phyloP scores from a whole-genome alignment of 2,113 vertebrate genomes.

The Eptatretus burgeri region DNA sequence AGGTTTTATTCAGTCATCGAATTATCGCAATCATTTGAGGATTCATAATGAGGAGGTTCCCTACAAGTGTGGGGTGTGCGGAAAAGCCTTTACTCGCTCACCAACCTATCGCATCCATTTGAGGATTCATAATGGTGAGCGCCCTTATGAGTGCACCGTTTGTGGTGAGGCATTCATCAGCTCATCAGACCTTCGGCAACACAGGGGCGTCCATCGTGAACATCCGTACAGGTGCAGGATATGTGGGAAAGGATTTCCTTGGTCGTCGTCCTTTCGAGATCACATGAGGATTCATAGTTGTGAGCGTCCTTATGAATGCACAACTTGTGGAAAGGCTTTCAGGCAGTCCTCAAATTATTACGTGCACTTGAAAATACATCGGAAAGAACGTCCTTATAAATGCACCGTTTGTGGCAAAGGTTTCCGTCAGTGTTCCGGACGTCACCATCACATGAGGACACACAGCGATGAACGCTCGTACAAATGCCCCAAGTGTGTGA shows the following conservation, averaged over 20 bases:
- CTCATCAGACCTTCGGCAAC: not conserved
- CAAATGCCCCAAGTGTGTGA: no score
- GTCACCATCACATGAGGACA: no score
- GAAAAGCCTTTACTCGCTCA: not conserved
- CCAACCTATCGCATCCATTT: not conserved
- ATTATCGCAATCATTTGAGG: not conserved
- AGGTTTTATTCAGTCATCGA: not conserved
- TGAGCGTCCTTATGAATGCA: no score
- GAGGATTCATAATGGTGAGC: not conserved
- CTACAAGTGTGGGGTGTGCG: not conserved
- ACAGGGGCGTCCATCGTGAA: not conserved
- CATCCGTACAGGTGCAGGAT: not conserved
- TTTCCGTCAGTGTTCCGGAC: no score
- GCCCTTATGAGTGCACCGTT: not conserved
- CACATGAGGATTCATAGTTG: no score
- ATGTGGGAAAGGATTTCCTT: not conserved
- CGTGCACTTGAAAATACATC: no score
- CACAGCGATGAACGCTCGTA: no score
- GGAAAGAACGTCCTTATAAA: no score
- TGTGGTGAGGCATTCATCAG: not conserved
- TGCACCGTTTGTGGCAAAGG: no score
- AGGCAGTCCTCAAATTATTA: no score
- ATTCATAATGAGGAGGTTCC: not conserved
- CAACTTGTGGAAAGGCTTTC: no score
- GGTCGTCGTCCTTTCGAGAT: no score